These are phyloP conservation scores for Sclerurus mexicanus DNA, from an alignment of 2,113 vertebrate genomes.

Conservation along the genomic window DNA sequence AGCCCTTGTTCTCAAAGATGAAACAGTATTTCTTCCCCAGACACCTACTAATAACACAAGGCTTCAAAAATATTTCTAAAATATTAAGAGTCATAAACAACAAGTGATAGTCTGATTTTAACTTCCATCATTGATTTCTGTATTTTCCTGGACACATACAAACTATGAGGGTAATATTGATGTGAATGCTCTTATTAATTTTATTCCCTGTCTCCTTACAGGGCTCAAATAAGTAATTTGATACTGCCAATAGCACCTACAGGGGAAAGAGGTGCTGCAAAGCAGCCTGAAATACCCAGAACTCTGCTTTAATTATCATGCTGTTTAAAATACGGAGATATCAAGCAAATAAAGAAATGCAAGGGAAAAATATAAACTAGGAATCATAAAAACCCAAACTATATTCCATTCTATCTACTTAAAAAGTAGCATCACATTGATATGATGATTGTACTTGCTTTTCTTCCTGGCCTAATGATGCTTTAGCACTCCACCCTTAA, in stretches of 20 bases:
- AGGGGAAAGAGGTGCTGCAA: not conserved
- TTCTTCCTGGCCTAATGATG: not conserved
- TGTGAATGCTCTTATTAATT: not conserved
- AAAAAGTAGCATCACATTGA: not conserved
- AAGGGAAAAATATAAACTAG: not conserved
- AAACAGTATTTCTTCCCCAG: not conserved
- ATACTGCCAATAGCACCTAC: not conserved
- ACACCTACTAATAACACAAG: rapidly evolving
- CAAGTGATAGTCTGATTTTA: not conserved
- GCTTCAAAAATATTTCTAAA: not conserved
- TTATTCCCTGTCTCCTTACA: not conserved
- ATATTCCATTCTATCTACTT: not conserved
- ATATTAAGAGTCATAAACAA: not conserved
- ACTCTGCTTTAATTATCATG: not conserved
- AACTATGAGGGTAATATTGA: not conserved
- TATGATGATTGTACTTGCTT: not conserved
- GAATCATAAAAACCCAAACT: not conserved
- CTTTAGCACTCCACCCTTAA: not conserved
- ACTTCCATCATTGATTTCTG: not conserved
- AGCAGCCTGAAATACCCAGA: not conserved
- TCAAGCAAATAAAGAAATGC: not conserved
- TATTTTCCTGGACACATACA: not conserved
- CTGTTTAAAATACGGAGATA: not conserved
- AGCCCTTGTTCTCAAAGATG: not conserved
- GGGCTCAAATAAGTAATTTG: not conserved